These are phyloP conservation scores for Hermetia illucens DNA, from an alignment of 1,140 invertebrate species.

Conservation along the genomic window DNA sequence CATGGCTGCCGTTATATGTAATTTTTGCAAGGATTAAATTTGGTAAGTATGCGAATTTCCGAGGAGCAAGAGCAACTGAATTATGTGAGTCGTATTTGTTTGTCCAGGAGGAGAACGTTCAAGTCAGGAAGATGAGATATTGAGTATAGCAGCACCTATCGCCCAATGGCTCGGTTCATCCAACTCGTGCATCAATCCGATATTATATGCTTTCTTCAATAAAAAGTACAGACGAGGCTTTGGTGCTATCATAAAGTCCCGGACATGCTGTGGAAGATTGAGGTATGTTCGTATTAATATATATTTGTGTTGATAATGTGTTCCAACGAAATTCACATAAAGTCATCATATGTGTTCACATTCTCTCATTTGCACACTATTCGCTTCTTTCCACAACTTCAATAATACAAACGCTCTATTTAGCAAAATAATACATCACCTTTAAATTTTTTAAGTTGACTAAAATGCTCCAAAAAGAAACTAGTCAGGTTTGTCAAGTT, in stretches of 20 bases:
- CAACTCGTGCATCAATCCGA: conserved; percentile 94
- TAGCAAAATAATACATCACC: too few relatives aligned
- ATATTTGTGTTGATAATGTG: too few relatives aligned
- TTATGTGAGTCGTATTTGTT: background rate
- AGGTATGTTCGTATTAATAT: conserved; percentile 33
- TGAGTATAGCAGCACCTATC: conserved; percentile 71
- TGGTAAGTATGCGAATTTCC: conserved; percentile 21
- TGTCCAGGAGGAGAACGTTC: conserved; percentile 19
- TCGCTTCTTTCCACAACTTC: too few relatives aligned
- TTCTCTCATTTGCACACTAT: background rate
- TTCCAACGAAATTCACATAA: too few relatives aligned
- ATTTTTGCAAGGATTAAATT: conserved; percentile 80
- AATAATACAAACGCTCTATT: too few relatives aligned
- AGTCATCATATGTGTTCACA: background rate
- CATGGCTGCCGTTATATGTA: conserved; percentile 88
- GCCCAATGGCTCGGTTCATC: conserved; percentile 93
- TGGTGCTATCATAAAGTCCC: conserved; percentile 70
- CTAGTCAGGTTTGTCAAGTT: too few relatives aligned
- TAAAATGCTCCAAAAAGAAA: too few relatives aligned
- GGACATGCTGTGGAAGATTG: conserved; percentile 66
- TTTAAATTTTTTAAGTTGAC: too few relatives aligned
- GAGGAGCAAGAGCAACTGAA: background rate
- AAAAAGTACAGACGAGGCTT: conserved; percentile 92
- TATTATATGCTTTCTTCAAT: conserved; percentile 92
- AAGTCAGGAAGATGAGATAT: conserved; percentile 52